Evolutionary conservation across 1,140 invertebrate genomes (phyloP).

Genomic region (Drosophila nannoptera): DNA sequence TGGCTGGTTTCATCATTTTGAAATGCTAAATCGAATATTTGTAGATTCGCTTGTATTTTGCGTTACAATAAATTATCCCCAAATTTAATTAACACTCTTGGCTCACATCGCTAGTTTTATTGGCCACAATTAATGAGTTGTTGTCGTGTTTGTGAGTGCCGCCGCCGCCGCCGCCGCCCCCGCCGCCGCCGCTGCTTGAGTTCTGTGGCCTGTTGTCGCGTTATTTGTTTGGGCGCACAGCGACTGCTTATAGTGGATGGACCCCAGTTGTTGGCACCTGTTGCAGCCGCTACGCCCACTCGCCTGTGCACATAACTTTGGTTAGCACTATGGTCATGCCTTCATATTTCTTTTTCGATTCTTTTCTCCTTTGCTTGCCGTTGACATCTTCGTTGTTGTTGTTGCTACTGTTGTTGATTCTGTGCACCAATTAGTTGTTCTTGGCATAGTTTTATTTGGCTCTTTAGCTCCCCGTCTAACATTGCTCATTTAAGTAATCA

Average conservation of each 20-base stretch:
- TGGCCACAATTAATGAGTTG: conserved; percentile 50
- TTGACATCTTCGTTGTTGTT: too few species aligned
- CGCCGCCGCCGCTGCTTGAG: too few species aligned
- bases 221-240: conserved; percentile 43
- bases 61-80: not conserved
- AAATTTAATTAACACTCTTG: conserved; percentile 2
- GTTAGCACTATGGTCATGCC: conserved; percentile 30
- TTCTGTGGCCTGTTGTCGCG: conserved; percentile 37
- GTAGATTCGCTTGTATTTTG: not conserved
- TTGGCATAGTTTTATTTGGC: conserved; percentile 70
- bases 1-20: not conserved
- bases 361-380: conserved; percentile 13
- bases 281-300: conserved; percentile 41
- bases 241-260: conserved; percentile 12
- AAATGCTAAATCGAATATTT: not conserved
- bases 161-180: not conserved
- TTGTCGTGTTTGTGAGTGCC: conserved; percentile 46
- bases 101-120: conserved; percentile 25
- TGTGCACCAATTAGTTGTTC: conserved; percentile 69
- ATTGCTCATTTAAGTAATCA: conserved; percentile 74
- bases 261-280: conserved; percentile 35
- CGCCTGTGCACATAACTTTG: conserved; percentile 24
- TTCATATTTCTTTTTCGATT: conserved; percentile 36
- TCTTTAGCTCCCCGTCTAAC: conserved; percentile 39
- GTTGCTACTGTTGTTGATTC: conserved; percentile 6